A percentile compares a stretch with the other conserved stretches of the same genome.
phyloP scores from a whole-genome alignment of 2,797 vertebrate genomes.

The Hemibagrus guttatus region DNA sequence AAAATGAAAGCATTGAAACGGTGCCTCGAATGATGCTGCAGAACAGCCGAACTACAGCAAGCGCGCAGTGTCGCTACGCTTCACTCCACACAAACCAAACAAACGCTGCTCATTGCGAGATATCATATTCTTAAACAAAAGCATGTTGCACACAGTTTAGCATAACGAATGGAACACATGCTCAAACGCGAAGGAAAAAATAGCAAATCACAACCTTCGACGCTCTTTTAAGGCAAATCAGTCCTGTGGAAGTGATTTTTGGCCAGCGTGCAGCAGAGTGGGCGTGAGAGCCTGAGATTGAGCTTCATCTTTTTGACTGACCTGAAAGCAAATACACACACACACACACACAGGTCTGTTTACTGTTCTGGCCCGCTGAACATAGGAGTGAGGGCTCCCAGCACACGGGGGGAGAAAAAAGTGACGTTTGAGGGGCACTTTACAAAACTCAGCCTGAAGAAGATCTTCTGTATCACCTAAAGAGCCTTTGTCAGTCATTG shows the following conservation, averaged over 20 bases:
- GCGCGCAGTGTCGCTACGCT: neutral
- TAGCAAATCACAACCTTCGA: constrained; percentile 1
- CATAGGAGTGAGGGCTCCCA: constrained; percentile 56
- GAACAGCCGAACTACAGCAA: constrained; percentile 1
- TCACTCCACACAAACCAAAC: neutral
- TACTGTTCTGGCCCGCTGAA: constrained; percentile 68
- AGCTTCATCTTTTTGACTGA: constrained; percentile 38
- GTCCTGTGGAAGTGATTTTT: constrained; percentile 1
- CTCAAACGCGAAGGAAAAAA: constrained; percentile 25
- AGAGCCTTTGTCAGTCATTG: constrained; percentile 80
- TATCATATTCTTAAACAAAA: constrained; percentile 24
- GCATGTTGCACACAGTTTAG: constrained; percentile 11
- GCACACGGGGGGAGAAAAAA: constrained; percentile 67
- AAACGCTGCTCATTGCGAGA: constrained; percentile 6
- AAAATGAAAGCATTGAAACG: neutral
- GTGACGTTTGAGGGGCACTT: constrained; percentile 86
- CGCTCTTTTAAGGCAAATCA: constrained; percentile 23
- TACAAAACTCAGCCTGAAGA: constrained; percentile 74
- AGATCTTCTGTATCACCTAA: constrained; percentile 81
- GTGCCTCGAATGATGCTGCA: neutral
- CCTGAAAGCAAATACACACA: constrained; percentile 33
- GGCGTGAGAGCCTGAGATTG: constrained; percentile 36
- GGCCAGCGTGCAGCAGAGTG: constrained; percentile 9
- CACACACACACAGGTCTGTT: constrained; percentile 56
- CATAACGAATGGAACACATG: constrained; percentile 13